Evolutionary conservation across 2,113 vertebrate genomes (phyloP).

Genomic region (Ancistrus triradiatus): DNA sequence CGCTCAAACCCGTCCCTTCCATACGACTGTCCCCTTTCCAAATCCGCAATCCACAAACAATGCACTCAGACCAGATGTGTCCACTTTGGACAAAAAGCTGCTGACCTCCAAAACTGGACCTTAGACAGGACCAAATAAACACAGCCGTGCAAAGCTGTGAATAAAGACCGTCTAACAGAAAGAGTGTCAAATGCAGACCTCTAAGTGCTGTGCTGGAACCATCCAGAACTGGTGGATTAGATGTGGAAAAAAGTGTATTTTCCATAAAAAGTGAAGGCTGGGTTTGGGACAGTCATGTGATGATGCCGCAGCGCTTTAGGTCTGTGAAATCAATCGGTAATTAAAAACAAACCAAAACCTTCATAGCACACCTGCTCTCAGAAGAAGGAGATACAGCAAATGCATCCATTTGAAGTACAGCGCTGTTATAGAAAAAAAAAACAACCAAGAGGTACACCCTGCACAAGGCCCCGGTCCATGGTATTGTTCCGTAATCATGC

Average conservation of each 20-base stretch:
- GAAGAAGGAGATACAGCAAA: too few species aligned
- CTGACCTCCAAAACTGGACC: constrained; percentile 82
- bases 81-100: constrained; percentile 81
- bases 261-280: too few species aligned
- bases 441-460: too few species aligned
- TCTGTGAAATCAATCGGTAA: too few species aligned
- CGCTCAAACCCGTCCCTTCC: constrained; percentile 74
- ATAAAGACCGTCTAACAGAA: constrained; percentile 76
- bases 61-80: constrained; percentile 83
- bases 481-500: too few species aligned
- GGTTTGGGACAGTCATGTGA: too few species aligned
- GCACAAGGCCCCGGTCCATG: too few species aligned
- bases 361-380: too few species aligned
- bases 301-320: too few species aligned
- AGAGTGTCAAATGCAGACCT: constrained; percentile 66
- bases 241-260: neutral
- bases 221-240: constrained; percentile 11
- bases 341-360: too few species aligned
- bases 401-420: too few species aligned
- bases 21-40: constrained; percentile 82
- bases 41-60: constrained; percentile 82
- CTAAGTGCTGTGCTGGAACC: constrained; percentile 70
- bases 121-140: constrained; percentile 84
- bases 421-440: too few species aligned
- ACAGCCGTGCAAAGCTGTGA: constrained; percentile 83